Evolutionary conservation across 2,888 invertebrate genomes (phyloP), one percentile per base, ranked within the genome.

Genomic region (Lymantria monacha): DNA sequence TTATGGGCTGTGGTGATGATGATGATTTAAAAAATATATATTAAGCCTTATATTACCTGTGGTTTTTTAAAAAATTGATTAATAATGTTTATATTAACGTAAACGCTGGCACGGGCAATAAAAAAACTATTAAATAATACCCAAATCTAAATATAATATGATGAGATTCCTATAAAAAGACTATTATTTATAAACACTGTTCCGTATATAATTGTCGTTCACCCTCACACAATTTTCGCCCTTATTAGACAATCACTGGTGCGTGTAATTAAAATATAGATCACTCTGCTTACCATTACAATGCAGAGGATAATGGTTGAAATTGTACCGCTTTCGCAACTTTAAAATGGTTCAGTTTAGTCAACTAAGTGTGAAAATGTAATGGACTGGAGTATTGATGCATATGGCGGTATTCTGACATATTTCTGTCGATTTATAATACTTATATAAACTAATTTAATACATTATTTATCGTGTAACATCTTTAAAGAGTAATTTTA

Each of bases 201-300:
- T 36, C 46, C 9, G 30, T 44, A 43, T 40, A 53, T 48, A 42
- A 48, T 46, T 37, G 9, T 49, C 36, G 30, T 40, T 48, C 55
- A 66, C 79, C 79, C 69, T 67, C 64, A 76, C 59, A 60, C 76
- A 76, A 85, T 83, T 81, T 80, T 80, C 81, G 72, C 83, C 87
- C 76, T 83, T 87, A 88, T 87, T 87, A 85, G 76, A 66, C 61
- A 66, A 57, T 59, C 78, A 75, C 66, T 74, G 81, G 72, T 53
- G 82, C 87, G 85, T 85, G 80, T 85, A 74, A 88, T 87, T 88
- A 87, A 86, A 87, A 87, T 86, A 82, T 82, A 81, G 84, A 86
- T 81, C 82, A 78, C 70, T 57, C 67, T 65, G 64, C 71, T 84
- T 83, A 83, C 63, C 81, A 83, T 83, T 49, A 86, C 87, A 86